These are phyloP conservation scores for Calidris pugnax DNA, from an alignment of 2,113 vertebrate genomes.

Conservation along the genomic window DNA sequence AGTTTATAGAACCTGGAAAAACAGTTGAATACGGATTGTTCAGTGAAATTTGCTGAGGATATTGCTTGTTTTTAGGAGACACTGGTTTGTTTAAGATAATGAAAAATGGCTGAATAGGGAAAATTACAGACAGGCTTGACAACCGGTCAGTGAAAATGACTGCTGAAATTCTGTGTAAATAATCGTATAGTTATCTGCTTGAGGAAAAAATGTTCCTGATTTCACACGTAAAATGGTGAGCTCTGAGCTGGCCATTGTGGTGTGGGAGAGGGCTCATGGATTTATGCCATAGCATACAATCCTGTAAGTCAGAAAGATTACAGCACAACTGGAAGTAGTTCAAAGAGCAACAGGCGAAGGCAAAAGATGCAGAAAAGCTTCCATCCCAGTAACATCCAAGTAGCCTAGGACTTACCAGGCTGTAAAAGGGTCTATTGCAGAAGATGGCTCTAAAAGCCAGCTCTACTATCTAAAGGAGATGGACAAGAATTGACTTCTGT, in stretches of 20 bases:
- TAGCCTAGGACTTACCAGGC: background rate
- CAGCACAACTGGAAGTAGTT: background rate
- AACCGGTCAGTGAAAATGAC: background rate
- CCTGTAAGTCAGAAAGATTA: background rate
- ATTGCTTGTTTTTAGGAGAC: background rate
- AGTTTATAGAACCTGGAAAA: background rate
- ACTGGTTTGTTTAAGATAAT: background rate
- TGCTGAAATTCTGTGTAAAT: background rate
- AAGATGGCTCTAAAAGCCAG: background rate
- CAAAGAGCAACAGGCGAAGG: background rate
- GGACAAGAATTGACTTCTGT: background rate
- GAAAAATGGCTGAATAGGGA: background rate
- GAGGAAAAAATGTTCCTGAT: background rate
- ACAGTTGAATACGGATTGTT: background rate
- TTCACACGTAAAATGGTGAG: background rate
- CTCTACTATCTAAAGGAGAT: background rate
- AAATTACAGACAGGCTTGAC: background rate
- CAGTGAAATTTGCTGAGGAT: background rate
- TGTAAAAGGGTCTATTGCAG: background rate
- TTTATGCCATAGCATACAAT: background rate
- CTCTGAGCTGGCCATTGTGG: background rate
- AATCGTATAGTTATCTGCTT: background rate
- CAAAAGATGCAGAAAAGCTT: background rate
- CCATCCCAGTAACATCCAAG: background rate
- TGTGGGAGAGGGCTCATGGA: background rate